Evolutionary conservation across 2,888 invertebrate genomes (phyloP).

Genomic region (Lasioglossum malachurum): DNA sequence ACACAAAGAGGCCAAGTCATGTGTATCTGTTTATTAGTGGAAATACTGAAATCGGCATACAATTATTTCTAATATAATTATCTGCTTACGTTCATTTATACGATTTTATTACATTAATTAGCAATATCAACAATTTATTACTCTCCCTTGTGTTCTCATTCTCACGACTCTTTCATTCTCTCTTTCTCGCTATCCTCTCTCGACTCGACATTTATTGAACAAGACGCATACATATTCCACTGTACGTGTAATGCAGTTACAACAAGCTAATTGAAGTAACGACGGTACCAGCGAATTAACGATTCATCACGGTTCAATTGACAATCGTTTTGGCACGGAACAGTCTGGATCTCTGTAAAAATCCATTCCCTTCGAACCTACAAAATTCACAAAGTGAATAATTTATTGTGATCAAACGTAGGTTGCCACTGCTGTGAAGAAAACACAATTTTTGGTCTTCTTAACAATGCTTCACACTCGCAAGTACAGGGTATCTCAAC

Average conservation of each 20-base stretch:
- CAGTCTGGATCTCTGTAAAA: conserved; percentile 68
- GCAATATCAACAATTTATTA: conserved; percentile 64
- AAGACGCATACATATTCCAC: conserved; percentile 42
- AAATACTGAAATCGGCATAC: conserved; percentile 81
- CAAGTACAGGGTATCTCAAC: background rate
- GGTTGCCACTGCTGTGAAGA: background rate
- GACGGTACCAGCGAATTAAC: conserved; percentile 32
- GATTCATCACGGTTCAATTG: conserved; percentile 65
- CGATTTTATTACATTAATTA: conserved; percentile 59
- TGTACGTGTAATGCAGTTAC: conserved; percentile 43
- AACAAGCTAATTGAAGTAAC: conserved; percentile 50
- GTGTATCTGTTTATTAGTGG: conserved; percentile 75
- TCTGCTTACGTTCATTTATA: conserved; percentile 56
- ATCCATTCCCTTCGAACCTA: conserved; percentile 30
- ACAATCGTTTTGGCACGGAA: conserved; percentile 79
- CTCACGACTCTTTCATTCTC: background rate
- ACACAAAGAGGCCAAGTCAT: conserved; percentile 43
- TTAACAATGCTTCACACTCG: conserved; percentile 13
- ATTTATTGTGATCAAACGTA: conserved; percentile 9
- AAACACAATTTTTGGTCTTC: conserved; percentile 11
- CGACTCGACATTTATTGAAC: conserved; percentile 27
- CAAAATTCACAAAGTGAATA: conserved; percentile 51
- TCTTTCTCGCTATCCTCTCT: conserved; percentile 7
- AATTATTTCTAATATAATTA: conserved; percentile 66
- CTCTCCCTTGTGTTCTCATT: background rate